Evolutionary conservation across 2,797 vertebrate species (phyloP).

Genomic region (Peromyscus eremicus): DNA sequence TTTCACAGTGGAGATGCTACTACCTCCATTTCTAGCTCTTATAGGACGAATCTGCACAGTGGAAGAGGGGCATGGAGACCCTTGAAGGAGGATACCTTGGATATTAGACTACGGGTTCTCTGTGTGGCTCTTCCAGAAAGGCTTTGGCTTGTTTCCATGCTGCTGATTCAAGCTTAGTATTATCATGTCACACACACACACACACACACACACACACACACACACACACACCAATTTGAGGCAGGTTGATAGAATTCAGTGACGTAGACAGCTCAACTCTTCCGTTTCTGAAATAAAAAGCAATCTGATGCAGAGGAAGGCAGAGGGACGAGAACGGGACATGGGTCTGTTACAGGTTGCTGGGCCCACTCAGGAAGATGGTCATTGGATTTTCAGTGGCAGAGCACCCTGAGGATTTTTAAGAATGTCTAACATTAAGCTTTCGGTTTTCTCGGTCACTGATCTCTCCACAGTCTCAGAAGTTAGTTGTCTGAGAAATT

Average conservation of each 20-base stretch:
- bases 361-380: neutral
- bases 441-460: neutral
- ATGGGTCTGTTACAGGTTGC: rapidly evolving
- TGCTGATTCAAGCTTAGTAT: neutral
- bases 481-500: conserved; percentile 22
- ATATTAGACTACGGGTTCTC: neutral
- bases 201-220: neutral
- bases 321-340: neutral
- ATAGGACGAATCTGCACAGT: neutral
- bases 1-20: neutral
- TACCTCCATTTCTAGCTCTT: neutral
- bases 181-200: neutral
- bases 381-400: neutral
- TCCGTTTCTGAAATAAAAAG: conserved; percentile 5
- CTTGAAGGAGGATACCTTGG: neutral
- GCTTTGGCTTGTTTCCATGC: neutral
- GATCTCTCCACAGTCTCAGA: neutral
- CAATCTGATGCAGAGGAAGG: neutral
- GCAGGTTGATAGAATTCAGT: neutral
- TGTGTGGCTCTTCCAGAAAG: neutral
- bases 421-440: neutral
- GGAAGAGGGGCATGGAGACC: neutral
- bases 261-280: neutral
- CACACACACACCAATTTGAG: neutral
- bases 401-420: neutral